Conservation (phyloP, 2,113 vertebrate species). For the Thomomys bottae region DNA sequence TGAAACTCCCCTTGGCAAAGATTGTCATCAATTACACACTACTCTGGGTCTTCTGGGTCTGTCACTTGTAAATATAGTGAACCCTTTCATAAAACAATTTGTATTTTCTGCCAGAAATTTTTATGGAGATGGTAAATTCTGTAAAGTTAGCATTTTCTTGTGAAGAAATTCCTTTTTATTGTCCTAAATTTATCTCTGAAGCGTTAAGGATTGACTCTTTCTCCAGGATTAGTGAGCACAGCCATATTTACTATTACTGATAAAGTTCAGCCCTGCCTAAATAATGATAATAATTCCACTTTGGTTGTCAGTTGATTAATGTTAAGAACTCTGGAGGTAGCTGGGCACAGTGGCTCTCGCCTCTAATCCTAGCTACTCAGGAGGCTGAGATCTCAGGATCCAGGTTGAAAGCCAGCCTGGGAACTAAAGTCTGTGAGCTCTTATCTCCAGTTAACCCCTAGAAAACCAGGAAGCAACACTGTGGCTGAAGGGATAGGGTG, state of each 20-base stretch:
- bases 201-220: not conserved
- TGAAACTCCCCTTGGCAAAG: not conserved
- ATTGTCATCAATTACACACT: not conserved
- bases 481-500: too few relatives aligned
- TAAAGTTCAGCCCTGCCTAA: not conserved
- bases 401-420: too few relatives aligned
- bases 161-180: constrained; percentile 14
- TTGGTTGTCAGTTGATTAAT: constrained; percentile 11
- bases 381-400: too few relatives aligned
- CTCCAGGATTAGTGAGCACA: not conserved
- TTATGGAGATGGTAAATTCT: constrained; percentile 19
- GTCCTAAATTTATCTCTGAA: not conserved
- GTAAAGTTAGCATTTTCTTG: not conserved
- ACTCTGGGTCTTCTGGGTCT: not conserved
- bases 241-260: not conserved
- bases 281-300: not conserved
- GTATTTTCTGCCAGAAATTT: not conserved
- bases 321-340: constrained; percentile 16
- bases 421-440: too few relatives aligned
- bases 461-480: too few relatives aligned
- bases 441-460: too few relatives aligned
- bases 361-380: too few relatives aligned
- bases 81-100: constrained; percentile 11
- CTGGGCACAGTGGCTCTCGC: too few relatives aligned
- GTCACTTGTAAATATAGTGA: not conserved